These are phyloP conservation scores for Micronisus gabar DNA, from an alignment of 2,113 vertebrate genomes.

Conservation along the genomic window DNA sequence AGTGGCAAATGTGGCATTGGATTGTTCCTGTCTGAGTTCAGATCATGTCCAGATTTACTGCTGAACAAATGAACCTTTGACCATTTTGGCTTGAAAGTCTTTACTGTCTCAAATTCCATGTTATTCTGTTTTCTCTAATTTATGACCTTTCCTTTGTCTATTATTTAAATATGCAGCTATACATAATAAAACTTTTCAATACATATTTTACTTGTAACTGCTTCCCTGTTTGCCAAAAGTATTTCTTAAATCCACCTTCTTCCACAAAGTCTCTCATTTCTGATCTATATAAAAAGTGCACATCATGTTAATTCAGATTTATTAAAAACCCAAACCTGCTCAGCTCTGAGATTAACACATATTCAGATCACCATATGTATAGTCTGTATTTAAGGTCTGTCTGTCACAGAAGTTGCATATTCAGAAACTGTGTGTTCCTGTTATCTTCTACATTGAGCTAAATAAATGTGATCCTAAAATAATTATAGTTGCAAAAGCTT, in stretches of 20 bases:
- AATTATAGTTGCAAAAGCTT: background rate
- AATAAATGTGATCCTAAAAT: background rate
- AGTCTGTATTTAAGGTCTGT: slow-evolving; percentile 3
- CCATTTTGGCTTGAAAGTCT: background rate
- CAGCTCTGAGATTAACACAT: background rate
- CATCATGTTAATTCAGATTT: background rate
- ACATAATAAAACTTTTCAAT: background rate
- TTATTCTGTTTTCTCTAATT: background rate
- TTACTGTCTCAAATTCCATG: background rate
- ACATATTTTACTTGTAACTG: background rate
- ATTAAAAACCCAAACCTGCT: background rate
- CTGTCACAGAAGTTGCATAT: background rate
- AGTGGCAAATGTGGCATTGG: background rate
- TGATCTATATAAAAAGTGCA: background rate
- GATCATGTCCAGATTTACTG: background rate
- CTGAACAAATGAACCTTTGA: background rate
- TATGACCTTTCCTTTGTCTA: background rate
- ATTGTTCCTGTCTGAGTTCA: background rate
- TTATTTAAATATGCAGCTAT: background rate
- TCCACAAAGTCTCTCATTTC: background rate
- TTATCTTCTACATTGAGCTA: background rate
- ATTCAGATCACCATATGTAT: background rate
- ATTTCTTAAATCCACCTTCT: background rate
- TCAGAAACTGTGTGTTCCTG: background rate
- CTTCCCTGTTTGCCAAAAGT: background rate